Evolutionary conservation across 2,888 invertebrate genomes (phyloP).

Genomic region (Nowickia ferox): DNA sequence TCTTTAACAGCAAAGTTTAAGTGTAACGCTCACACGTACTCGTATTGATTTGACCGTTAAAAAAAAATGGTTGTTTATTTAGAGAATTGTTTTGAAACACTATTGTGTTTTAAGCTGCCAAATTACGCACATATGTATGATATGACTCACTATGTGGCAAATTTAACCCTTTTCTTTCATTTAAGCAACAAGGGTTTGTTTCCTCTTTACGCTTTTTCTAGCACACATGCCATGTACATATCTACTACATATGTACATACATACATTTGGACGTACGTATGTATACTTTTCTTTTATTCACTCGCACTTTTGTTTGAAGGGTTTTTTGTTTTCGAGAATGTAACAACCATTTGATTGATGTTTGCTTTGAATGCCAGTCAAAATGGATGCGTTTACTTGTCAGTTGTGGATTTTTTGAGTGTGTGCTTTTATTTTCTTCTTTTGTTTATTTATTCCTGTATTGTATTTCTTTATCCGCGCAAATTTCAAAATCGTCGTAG

Average conservation of each 20-base stretch:
- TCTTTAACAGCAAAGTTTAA: conserved; percentile 5
- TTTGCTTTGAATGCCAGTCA: conserved; percentile 46
- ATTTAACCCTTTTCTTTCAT: conserved; percentile 47
- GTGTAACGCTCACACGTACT: neutral
- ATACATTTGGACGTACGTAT: too few relatives aligned
- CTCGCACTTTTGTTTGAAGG: conserved; percentile 54
- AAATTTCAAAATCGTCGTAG: conserved; percentile 81
- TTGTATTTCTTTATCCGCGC: conserved; percentile 78
- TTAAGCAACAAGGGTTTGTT: conserved; percentile 45
- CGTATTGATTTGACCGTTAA: conserved; percentile 39
- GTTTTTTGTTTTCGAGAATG: neutral
- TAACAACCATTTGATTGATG: conserved; percentile 62
- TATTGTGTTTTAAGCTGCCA: conserved; percentile 48
- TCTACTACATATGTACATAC: too few relatives aligned
- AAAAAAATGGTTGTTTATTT: conserved; percentile 61
- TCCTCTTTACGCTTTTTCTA: conserved; percentile 38
- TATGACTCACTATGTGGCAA: conserved; percentile 47
- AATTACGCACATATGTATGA: conserved; percentile 60
- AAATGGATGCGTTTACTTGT: conserved; percentile 59
- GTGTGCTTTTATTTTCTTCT: conserved; percentile 25
- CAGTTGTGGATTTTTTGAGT: conserved; percentile 51
- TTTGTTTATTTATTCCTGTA: conserved; percentile 58
- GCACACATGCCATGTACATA: neutral
- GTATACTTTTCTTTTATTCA: conserved; percentile 48
- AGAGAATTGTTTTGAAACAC: conserved; percentile 64